Evolutionary conservation across 2,113 vertebrate genomes (phyloP), one percentile per base, ranked within the genome.

Genomic region (Sander lucioperca): DNA sequence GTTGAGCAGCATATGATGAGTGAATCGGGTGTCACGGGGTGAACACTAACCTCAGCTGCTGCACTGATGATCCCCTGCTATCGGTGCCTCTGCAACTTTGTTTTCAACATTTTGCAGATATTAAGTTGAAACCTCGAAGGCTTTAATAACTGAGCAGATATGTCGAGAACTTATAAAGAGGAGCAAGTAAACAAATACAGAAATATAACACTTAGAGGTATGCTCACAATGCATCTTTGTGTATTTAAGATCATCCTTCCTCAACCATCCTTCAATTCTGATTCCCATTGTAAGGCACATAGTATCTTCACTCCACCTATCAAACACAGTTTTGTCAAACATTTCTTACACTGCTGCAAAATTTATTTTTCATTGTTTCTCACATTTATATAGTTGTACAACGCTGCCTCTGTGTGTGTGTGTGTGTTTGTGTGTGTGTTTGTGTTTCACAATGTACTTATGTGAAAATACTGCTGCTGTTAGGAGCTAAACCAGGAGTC

Each of bases 401-500:
- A 11, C 8, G 0, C 19, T 51, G 33, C 30, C 6, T 61, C 1
- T 43, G 21, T 39, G 63, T 54, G 63, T 74, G 56, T 73, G 21
- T n/a, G 56, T 25, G 50, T 54, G 19, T 51, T 9, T 30, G 16
- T 73, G 66, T 45, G 36, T 66, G n/a, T n/a, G n/a, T n/a, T n/a
- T n/a, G n/a, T n/a, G 7, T 66, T 75, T 79, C 68, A 76, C 76
- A 36, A 8, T 67, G 57, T 30, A 36, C 25, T 73, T 51, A 47
- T 39, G 48, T 48, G n/a, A 67, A 77, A 8, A 74, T 65, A 36
- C 59, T 62, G 59, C 57, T n/a, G 53, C 58, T 71, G 59, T 80
- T 47, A 45, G 69, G 69, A 75, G 78, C 69, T 65, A 67, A 82
- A 71, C 30, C 72, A 59, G 74, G 70, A 79, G 16, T 85, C 82